Conservation (phyloP, 37 sponge, comb jelly and placozoan genomes). For the Geodia barretti region DNA sequence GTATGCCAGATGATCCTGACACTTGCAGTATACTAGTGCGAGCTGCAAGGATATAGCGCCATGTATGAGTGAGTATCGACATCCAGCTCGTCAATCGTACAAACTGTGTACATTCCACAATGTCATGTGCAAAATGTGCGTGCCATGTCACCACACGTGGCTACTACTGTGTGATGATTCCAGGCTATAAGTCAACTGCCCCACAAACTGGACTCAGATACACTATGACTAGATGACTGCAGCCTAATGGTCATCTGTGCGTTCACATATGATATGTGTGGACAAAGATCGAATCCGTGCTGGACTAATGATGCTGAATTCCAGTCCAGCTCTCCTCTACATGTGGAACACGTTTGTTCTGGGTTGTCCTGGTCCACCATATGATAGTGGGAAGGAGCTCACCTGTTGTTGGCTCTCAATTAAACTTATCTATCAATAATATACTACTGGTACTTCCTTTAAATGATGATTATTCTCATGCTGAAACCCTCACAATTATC, state of each 20-base stretch:
- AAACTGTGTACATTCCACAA: neutral
- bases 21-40: conserved; percentile 16
- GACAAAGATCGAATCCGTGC: conserved; percentile 38
- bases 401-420: conserved; percentile 56
- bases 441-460: no score
- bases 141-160: conserved; percentile 36
- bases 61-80: conserved; percentile 48
- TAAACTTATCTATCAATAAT: neutral
- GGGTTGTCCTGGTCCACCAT: conserved; percentile 57
- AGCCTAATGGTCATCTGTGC: neutral
- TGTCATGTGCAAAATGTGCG: conserved; percentile 56
- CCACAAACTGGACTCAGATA: conserved; percentile 45
- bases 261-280: conserved; percentile 48
- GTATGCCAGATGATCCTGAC: conserved; percentile 42
- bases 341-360: conserved; percentile 49
- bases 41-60: conserved; percentile 9
- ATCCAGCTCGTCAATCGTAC: neutral
- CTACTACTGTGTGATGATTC: conserved; percentile 34
- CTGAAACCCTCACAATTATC: no score
- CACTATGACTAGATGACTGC: conserved; percentile 52
- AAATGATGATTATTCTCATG: no score
- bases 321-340: conserved; percentile 42
- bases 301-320: conserved; percentile 4
- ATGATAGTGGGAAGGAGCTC: conserved; percentile 40
- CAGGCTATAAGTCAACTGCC: conserved; percentile 39